Percentiles rank a stretch among this genome's conserved stretches.
Evolutionary conservation across 2,113 vertebrate species (phyloP).

Genomic region (Arothron firmamentum): DNA sequence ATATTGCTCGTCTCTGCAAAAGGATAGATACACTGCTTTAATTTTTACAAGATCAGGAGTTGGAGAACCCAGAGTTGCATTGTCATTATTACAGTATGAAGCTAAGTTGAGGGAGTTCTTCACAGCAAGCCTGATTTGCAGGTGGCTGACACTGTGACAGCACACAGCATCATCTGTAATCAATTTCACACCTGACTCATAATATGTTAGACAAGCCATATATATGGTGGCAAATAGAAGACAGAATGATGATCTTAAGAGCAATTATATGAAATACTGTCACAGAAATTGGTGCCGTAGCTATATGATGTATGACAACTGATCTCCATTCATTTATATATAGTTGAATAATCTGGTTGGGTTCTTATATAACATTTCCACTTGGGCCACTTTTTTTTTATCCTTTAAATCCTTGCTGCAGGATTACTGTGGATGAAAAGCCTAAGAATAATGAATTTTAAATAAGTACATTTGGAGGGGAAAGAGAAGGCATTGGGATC

Average conservation of each 20-base stretch:
- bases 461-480: constrained; percentile 27
- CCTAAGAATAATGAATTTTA: constrained; percentile 47
- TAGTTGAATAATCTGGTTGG: constrained; percentile 28
- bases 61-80: background rate
- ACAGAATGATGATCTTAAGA: constrained; percentile 19
- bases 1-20: background rate
- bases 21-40: background rate
- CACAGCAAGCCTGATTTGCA: too few species aligned
- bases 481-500: constrained; percentile 7
- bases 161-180: too few species aligned
- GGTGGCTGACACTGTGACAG: too few species aligned
- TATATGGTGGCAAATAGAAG: too few species aligned
- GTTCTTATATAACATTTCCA: constrained; percentile 63
- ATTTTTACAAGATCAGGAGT: background rate
- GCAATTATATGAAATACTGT: constrained; percentile 34
- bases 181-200: too few species aligned
- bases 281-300: constrained; percentile 33
- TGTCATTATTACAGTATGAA: too few species aligned
- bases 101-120: too few species aligned
- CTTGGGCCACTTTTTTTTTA: constrained; percentile 48
- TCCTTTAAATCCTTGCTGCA: constrained; percentile 43
- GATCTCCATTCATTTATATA: constrained; percentile 54
- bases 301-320: constrained; percentile 44
- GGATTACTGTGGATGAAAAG: constrained; percentile 51
- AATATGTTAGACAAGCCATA: too few species aligned